Evolutionary conservation across 2,888 invertebrate species (phyloP), one percentile per base, ranked within the genome.

Genomic region (Priocnemis perturbator): DNA sequence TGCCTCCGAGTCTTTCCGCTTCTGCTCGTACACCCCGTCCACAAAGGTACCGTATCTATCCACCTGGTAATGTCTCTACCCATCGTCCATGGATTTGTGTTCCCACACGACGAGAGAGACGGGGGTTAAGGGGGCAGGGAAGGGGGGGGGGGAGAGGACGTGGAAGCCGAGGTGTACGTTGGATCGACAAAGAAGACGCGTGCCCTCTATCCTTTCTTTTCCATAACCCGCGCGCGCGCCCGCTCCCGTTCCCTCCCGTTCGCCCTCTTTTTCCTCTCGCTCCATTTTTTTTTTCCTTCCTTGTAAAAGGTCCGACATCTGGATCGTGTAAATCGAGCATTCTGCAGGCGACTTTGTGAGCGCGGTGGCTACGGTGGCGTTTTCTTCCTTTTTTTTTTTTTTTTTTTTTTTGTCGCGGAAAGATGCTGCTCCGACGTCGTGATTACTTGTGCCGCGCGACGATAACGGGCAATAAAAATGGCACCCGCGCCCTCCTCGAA

Each of bases 21-120:
- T 50, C 19, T 50, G 19, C 50, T 17, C 50, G 50, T 19, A 19
- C 50, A 57, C 57, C 57, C 57, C 20, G n/a, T 37, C n/a, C 17
- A 57, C 57, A 57, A 57, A 57, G 57, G 57, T 57, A 3, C 57
- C 57, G 30, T 57, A 57, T 57, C 57, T 57, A 26, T 23, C 23
- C 55, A 26, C 53, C 47, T 58, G 55, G 59, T 44, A 59, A 59
- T 15, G 59, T 47, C 59, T 44, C 59, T 30, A 30, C 52, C 20
- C n/a, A 15, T 9, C 17, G 53, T 53, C 37, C 58, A 53, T 48
- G 44, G n/a, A 19, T 23, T 7, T 20, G 62, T 20, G 19, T 37
- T 47, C 37, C 26, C 44, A 52, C 23, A 55, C 19, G 55, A 55
- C 4, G 20, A 47, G 45, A 21, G 59, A 15, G 59, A 45, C 17